A percentile compares a stretch with the other conserved stretches of the same genome.
These are phyloP conservation scores for Pteronura brasiliensis DNA, from an alignment of 2,113 vertebrate species.

Conservation along the genomic window DNA sequence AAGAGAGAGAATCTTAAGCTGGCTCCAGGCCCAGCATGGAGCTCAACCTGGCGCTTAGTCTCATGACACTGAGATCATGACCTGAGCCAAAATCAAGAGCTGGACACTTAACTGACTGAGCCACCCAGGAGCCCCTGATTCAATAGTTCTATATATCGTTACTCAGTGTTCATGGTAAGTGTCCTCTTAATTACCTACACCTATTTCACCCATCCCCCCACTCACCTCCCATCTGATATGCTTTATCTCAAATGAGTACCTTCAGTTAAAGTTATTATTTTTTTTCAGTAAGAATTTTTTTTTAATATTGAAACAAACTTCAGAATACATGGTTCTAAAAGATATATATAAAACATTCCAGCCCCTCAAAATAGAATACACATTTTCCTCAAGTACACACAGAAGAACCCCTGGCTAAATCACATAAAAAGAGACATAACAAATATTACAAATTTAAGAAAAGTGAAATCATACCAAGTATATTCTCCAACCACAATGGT, in stretches of 20 bases:
- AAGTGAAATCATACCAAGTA: background rate
- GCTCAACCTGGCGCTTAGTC: no score
- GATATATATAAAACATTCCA: background rate
- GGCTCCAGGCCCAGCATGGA: background rate
- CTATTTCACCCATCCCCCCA: background rate
- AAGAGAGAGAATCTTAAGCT: background rate
- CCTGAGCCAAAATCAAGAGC: no score
- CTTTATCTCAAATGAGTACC: background rate
- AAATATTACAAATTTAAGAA: background rate
- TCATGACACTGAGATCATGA: no score
- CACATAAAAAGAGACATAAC: background rate
- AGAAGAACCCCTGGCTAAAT: background rate
- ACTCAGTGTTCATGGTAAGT: no score
- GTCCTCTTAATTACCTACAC: no score
- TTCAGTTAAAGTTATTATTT: background rate
- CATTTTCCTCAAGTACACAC: background rate
- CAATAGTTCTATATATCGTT: no score
- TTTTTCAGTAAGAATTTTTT: background rate
- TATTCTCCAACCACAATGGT: background rate
- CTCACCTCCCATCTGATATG: background rate
- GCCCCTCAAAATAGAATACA: background rate
- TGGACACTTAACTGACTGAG: no score
- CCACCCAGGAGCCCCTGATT: no score
- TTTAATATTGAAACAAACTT: background rate
- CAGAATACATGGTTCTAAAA: no score